Percentiles rank a stretch among this genome's conserved stretches.
These are phyloP conservation scores for Akabosia matsudoensis DNA, from an alignment of 1,140 invertebrate species.

Conservation along the genomic window DNA sequence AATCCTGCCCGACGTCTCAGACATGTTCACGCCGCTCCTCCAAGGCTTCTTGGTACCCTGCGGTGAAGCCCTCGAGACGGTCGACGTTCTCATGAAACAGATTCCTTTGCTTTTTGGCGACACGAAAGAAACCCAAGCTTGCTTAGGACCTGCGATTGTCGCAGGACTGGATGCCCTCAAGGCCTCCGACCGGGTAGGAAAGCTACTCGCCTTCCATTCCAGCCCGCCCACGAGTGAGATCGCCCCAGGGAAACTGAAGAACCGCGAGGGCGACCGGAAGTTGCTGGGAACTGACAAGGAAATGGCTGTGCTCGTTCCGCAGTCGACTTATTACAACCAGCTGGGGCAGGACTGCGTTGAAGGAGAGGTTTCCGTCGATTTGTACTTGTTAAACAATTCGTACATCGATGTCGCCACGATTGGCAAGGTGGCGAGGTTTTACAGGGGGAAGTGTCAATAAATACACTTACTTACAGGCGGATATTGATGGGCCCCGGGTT, in stretches of 20 bases:
- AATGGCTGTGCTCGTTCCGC: conserved; percentile 63
- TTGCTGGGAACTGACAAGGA: conserved; percentile 78
- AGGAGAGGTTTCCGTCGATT: conserved; percentile 83
- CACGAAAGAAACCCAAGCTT: conserved; percentile 90
- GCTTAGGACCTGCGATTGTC: conserved; percentile 92
- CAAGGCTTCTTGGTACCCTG: conserved; percentile 89
- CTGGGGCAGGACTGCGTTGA: conserved; percentile 87
- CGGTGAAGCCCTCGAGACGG: conserved; percentile 75
- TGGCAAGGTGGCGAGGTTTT: conserved; percentile 86
- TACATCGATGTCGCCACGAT: conserved; percentile 93
- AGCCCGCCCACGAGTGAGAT: conserved; percentile 81
- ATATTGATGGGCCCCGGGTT: conserved; percentile 85
- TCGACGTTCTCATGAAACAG: conserved; percentile 82
- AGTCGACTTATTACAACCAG: conserved; percentile 85
- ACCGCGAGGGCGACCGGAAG: conserved; percentile 87
- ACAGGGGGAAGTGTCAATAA: conserved; percentile 93
- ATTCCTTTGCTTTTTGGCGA: conserved; percentile 89
- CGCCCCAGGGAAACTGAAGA: conserved; percentile 92
- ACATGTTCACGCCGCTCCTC: conserved; percentile 97
- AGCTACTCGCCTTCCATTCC: conserved; percentile 94
- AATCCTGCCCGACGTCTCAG: conserved; percentile 92
- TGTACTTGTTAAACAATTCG: conserved; percentile 93
- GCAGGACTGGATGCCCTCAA: conserved; percentile 93
- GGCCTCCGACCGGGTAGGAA: conserved; percentile 85
- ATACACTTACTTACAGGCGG: conserved; percentile 97